phyloP scores from a whole-genome alignment of 92 coral and sea anemone species.

The Phenganax subtilis region DNA sequence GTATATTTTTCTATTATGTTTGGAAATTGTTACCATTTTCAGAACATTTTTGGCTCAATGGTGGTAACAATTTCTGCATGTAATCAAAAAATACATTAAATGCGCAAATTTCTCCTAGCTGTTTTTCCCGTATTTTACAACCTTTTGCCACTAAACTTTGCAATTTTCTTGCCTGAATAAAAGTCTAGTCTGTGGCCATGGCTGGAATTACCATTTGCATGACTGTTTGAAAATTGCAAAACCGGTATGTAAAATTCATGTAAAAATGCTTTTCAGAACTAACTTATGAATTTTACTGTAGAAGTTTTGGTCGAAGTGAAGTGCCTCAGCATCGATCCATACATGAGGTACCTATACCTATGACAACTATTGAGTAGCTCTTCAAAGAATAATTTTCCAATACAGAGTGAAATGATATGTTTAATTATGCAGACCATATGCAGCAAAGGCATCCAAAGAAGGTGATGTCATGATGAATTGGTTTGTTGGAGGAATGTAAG shows the following conservation, averaged over 20 bases:
- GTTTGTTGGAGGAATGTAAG: constrained; percentile 14
- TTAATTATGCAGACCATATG: constrained; percentile 12
- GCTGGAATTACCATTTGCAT: no score
- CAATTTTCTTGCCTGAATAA: neutral
- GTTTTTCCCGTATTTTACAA: no score
- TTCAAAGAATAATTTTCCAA: no score
- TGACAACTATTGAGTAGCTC: no score
- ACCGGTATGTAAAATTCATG: neutral
- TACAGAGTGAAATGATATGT: neutral
- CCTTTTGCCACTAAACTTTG: no score
- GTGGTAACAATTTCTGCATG: no score
- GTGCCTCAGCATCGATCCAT: constrained; percentile 32
- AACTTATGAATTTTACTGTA: neutral
- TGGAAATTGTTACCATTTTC: no score
- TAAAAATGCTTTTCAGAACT: neutral
- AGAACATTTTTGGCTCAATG: no score
- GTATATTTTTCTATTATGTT: no score
- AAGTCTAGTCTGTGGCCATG: neutral
- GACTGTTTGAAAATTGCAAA: no score
- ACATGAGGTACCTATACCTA: constrained; percentile 20
- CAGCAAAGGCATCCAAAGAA: neutral
- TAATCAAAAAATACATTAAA: no score
- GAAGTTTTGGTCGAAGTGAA: constrained; percentile 30
- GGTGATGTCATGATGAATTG: constrained; percentile 16
- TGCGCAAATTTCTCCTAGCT: no score